Conservation (phyloP, 2,888 invertebrate genomes). For the Alloscopus bannaensis region DNA sequence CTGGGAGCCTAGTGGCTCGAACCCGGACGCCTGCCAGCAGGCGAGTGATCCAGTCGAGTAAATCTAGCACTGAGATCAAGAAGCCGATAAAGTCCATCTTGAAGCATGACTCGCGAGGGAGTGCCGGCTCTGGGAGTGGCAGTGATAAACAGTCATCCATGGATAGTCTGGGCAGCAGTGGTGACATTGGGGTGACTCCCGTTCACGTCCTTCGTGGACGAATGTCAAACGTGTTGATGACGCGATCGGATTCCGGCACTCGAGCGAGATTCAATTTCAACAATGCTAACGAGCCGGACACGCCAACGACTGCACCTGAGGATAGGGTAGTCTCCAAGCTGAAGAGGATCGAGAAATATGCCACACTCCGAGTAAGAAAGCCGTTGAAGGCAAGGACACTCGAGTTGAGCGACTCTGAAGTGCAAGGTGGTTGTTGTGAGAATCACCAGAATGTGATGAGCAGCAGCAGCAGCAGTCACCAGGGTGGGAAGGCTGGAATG, state of each 20-base stretch:
- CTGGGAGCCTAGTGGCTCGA: slow-evolving; percentile 53
- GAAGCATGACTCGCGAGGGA: slow-evolving; percentile 68
- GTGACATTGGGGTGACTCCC: slow-evolving; percentile 58
- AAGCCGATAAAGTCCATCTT: slow-evolving; percentile 72
- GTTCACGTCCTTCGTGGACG: slow-evolving; percentile 47
- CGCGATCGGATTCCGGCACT: slow-evolving; percentile 68
- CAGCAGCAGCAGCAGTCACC: slow-evolving; percentile 7
- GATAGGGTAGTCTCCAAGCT: slow-evolving; percentile 66
- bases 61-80: slow-evolving; percentile 68
- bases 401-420: slow-evolving; percentile 54
- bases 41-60: slow-evolving; percentile 68
- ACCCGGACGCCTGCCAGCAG: slow-evolving; percentile 61
- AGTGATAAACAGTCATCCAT: slow-evolving; percentile 72
- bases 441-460: too few relatives aligned
- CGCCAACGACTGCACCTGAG: slow-evolving; percentile 52
- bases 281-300: slow-evolving; percentile 16
- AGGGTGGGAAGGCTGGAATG: slow-evolving; percentile 42
- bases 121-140: slow-evolving; percentile 70
- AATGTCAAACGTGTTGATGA: slow-evolving; percentile 59
- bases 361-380: slow-evolving; percentile 69
- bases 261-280: slow-evolving; percentile 69
- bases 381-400: slow-evolving; percentile 56
- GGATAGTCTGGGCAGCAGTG: slow-evolving; percentile 72
- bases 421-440: not conserved
- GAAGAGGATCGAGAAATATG: slow-evolving; percentile 72